Evolutionary conservation across 2,797 vertebrate species (phyloP).

Genomic region (Sardinella longiceps): DNA sequence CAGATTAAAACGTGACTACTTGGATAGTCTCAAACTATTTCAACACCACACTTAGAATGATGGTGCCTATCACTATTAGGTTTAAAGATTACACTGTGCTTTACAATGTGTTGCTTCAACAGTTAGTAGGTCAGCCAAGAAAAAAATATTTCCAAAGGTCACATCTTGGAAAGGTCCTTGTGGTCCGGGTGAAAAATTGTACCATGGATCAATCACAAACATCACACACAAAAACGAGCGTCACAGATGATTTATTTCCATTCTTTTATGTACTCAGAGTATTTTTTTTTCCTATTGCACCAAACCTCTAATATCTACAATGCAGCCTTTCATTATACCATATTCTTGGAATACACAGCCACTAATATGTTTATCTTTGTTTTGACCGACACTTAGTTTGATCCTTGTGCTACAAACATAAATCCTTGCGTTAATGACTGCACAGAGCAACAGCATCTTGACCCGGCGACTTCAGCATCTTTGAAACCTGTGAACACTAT

Average conservation of each 20-base stretch:
- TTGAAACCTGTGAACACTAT: neutral
- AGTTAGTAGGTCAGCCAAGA: neutral
- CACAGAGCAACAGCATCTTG: neutral
- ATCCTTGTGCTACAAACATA: conserved; percentile 20
- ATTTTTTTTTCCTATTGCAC: conserved; percentile 64
- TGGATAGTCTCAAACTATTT: neutral
- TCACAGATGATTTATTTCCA: conserved; percentile 59
- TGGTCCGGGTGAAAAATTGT: neutral
- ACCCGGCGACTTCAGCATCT: neutral
- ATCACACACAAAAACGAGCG: conserved; percentile 42
- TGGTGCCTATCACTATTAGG: neutral
- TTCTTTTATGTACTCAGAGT: conserved; percentile 57
- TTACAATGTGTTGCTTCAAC: neutral
- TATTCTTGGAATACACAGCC: conserved; percentile 54
- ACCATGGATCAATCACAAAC: neutral
- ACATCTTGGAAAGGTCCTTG: neutral
- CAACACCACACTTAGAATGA: neutral
- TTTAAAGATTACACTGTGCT: neutral
- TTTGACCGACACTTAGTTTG: conserved; percentile 20
- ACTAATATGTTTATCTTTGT: conserved; percentile 1
- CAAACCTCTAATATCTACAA: conserved; percentile 64
- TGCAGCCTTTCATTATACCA: conserved; percentile 41
- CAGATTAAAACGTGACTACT: neutral
- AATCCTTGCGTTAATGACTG: conserved; percentile 2
- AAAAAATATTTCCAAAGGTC: neutral